These are phyloP conservation scores for Anas acuta DNA, from an alignment of 2,797 vertebrate genomes.

Conservation along the genomic window DNA sequence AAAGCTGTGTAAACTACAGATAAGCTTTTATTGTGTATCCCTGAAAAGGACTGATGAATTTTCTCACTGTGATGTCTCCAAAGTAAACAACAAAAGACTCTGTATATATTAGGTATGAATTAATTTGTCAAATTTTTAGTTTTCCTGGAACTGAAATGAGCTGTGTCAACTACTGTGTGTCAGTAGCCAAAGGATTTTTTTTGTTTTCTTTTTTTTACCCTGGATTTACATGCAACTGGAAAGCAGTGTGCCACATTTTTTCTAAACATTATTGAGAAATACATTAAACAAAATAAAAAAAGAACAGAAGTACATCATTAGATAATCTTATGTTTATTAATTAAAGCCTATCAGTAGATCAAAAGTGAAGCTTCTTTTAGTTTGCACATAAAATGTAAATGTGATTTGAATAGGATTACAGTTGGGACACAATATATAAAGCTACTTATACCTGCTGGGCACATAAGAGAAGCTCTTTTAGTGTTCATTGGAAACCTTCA, in stretches of 20 bases:
- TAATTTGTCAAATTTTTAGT: conserved; percentile 49
- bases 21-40: conserved; percentile 10
- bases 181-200: conserved; percentile 69
- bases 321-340: conserved; percentile 57
- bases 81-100: conserved; percentile 37
- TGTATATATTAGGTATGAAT: conserved; percentile 29
- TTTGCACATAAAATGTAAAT: conserved; percentile 82
- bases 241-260: conserved; percentile 57
- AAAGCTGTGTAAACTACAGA: conserved; percentile 61
- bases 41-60: neutral
- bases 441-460: conserved; percentile 86
- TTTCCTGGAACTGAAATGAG: conserved; percentile 26
- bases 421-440: conserved; percentile 87
- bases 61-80: neutral
- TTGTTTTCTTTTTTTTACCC: conserved; percentile 42
- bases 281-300: neutral
- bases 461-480: conserved; percentile 86
- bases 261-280: conserved; percentile 52
- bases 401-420: conserved; percentile 87
- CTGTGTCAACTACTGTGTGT: conserved; percentile 45
- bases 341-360: conserved; percentile 64
- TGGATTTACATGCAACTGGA: conserved; percentile 70
- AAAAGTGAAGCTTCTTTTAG: conserved; percentile 71
- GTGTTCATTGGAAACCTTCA: conserved; percentile 85
- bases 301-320: conserved; percentile 23